These are phyloP conservation scores for Saccopteryx bilineata DNA, from an alignment of 2,113 vertebrate genomes.

Conservation along the genomic window DNA sequence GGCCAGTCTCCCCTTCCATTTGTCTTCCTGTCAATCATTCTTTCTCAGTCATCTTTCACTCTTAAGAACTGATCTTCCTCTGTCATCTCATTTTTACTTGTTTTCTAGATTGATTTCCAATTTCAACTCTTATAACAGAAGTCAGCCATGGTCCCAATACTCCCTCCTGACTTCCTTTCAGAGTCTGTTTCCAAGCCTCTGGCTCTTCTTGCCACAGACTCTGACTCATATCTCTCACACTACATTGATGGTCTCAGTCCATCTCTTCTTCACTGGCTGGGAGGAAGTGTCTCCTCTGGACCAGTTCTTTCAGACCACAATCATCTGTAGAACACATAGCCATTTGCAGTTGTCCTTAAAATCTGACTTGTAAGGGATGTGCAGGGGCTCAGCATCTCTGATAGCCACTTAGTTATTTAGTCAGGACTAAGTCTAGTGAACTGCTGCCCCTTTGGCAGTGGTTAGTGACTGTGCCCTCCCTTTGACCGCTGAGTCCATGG, in stretches of 20 bases:
- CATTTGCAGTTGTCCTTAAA: not conserved
- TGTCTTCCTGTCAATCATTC: not conserved
- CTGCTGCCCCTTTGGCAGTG: not conserved
- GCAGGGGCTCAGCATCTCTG: not conserved
- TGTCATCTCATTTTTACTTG: not conserved
- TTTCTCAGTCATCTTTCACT: not conserved
- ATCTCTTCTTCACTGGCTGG: not conserved
- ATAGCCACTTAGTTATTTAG: not conserved
- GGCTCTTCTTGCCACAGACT: not conserved
- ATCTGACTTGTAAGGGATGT: not conserved
- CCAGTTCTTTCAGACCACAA: not conserved
- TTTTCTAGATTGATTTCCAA: not conserved
- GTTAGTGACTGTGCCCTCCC: not conserved
- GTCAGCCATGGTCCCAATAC: not conserved
- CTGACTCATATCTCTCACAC: not conserved
- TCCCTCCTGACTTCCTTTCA: not conserved
- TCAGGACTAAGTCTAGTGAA: not conserved
- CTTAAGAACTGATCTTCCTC: not conserved
- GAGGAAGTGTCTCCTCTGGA: not conserved
- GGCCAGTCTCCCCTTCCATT: not conserved
- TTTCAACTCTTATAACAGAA: not conserved
- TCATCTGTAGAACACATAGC: not conserved
- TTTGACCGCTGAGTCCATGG: not conserved
- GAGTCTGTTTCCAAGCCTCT: not conserved
- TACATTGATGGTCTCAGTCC: not conserved